A percentile compares a stretch with the other conserved stretches of the same genome.
Evolutionary conservation across 2,888 invertebrate genomes (phyloP).

Genomic region (Brenthis hecate): DNA sequence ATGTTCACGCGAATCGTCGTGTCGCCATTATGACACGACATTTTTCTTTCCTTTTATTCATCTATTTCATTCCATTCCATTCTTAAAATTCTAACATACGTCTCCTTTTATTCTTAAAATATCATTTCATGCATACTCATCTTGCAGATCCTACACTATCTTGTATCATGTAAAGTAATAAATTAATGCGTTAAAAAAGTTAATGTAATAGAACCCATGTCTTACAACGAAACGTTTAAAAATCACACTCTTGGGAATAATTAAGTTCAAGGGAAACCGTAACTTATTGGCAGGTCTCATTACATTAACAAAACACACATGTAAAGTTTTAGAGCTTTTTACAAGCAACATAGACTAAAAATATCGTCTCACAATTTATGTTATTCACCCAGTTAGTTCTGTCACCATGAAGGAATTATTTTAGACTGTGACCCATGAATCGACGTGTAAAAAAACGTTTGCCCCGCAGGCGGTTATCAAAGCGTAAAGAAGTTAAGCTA

Average conservation of each 20-base stretch:
- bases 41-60: too few species aligned
- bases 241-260: constrained; percentile 64
- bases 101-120: too few species aligned
- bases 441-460: constrained; percentile 52
- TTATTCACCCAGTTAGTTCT: constrained; percentile 54
- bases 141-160: too few species aligned
- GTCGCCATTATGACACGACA: too few species aligned
- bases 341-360: constrained; percentile 57
- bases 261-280: constrained; percentile 59
- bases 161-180: not conserved
- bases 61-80: too few species aligned
- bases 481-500: constrained; percentile 81
- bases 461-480: constrained; percentile 69
- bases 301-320: constrained; percentile 79
- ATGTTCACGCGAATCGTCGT: too few species aligned
- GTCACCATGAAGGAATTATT: constrained; percentile 57
- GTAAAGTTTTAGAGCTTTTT: constrained; percentile 61
- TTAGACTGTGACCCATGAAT: constrained; percentile 53
- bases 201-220: constrained; percentile 52
- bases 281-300: constrained; percentile 76
- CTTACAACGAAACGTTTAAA: constrained; percentile 57
- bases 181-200: not conserved
- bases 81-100: too few species aligned
- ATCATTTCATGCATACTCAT: too few species aligned
- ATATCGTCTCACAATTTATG: constrained; percentile 49